Percentiles rank a stretch among this genome's conserved stretches.
phyloP scores from a whole-genome alignment of 2,797 vertebrate genomes.

The Coranthus polyacanthus region DNA sequence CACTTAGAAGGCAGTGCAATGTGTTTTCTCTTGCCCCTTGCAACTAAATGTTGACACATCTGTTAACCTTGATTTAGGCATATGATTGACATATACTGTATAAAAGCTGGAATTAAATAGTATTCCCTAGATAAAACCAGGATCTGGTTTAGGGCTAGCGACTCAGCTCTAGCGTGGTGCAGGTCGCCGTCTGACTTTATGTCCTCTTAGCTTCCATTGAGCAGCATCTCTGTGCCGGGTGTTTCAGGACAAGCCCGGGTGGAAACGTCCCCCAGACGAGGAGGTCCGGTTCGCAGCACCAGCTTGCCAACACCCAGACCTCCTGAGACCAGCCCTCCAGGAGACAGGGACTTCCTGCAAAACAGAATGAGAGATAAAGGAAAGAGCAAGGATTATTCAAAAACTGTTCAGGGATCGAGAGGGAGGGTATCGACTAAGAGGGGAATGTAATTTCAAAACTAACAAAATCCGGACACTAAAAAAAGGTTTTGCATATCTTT shows the following conservation, averaged over 20 bases:
- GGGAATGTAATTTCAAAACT: no score
- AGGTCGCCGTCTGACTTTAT: constrained; percentile 27
- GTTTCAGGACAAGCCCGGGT: constrained; percentile 86
- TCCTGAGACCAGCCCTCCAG: constrained; percentile 84
- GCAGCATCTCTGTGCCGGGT: constrained; percentile 90
- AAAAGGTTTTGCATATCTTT: no score
- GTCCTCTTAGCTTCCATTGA: constrained; percentile 89
- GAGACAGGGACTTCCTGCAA: constrained; percentile 90
- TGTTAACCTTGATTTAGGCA: constrained; percentile 39
- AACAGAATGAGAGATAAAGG: constrained; percentile 24
- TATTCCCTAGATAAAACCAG: constrained; percentile 38
- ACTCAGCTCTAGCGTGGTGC: constrained; percentile 26
- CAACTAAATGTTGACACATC: constrained; percentile 22
- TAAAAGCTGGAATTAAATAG: constrained; percentile 45
- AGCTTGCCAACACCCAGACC: constrained; percentile 85
- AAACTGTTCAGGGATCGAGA: no score
- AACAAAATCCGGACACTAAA: no score
- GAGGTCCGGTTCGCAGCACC: constrained; percentile 88
- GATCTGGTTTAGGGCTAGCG: constrained; percentile 22
- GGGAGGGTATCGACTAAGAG: no score
- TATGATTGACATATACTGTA: constrained; percentile 26
- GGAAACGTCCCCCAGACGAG: constrained; percentile 84
- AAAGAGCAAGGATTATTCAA: background rate
- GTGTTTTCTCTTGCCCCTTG: constrained; percentile 31
- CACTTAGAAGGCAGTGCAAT: constrained; percentile 8